phyloP scores from a whole-genome alignment of 2,113 vertebrate species.

The Ptilorrhoa leucosticta region DNA sequence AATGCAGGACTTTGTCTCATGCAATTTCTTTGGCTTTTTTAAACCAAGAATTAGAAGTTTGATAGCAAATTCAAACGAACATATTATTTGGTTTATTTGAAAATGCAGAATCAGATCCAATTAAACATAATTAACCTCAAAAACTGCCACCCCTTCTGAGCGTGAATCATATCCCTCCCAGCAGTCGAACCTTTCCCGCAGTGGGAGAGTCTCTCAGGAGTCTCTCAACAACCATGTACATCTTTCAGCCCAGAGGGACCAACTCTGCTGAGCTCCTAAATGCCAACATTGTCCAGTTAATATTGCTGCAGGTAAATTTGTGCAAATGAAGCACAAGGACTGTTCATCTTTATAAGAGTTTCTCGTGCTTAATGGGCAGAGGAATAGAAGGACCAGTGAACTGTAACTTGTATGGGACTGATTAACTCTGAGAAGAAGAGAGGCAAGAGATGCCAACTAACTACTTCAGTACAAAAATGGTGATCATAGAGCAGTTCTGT shows the following conservation, averaged over 20 bases:
- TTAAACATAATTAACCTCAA: conserved; percentile 16
- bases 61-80: neutral
- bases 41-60: neutral
- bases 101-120: conserved; percentile 13
- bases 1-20: neutral
- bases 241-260: neutral
- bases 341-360: neutral
- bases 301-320: neutral
- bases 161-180: neutral
- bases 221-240: neutral
- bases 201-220: neutral
- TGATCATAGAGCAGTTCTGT: neutral
- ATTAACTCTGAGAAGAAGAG: neutral
- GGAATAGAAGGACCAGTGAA: neutral
- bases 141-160: neutral
- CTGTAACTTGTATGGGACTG: neutral
- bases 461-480: neutral
- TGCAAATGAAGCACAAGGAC: neutral
- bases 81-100: neutral
- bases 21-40: neutral
- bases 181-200: neutral
- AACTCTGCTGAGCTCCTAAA: neutral
- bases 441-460: neutral
- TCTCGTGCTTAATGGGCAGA: neutral
- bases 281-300: neutral